Base-by-base conservation (phyloP, 2,888 invertebrate species). In the Linnaemya vulpina region DNA sequence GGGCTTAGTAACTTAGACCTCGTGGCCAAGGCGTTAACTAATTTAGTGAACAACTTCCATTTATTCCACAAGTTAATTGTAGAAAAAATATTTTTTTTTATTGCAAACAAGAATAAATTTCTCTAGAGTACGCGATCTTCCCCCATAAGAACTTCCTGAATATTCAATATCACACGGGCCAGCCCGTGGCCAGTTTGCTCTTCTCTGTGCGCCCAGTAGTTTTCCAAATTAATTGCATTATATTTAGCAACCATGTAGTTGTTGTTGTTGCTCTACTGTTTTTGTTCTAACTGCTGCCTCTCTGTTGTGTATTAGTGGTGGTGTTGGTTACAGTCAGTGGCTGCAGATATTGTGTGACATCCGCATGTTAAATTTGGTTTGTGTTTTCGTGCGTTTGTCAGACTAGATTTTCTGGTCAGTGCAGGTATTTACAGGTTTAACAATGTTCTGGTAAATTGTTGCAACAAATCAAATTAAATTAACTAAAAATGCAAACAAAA, bases 181-280 rank as follows among this genome's bases (percentile, higher is more conserved):
- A 51, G 17, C 30, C 17, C 25, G 0, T 40, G 1, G 20, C 1
- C 11, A 38, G 1, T 13, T 70, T 62, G n/a, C 8, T n/a, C 46
- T n/a, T 3, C 49, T 35, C 79, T 65, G 70, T 11, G 10, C 51
- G 13, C 68, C 58, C 46, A 87, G 82, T 86, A 86, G 87, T 89
- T 89, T 1, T 87, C 73, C 86, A 83, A 77, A 68, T 75, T 89
- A 89, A 89, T 89, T 88, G 87, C 87, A 89, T 89, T 89, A 88
- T 87, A 86, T 40, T 51, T 58, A 84, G 74, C 70, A 63, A 71
- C 74, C 55, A 65, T 43, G 22, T 51, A 53, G 62, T 40, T 78
- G 71, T 63, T 53, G 15, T 63, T 51, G n/a, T 49, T 4, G 30
- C 30, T n/a, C n/a, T n/a, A 30, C 30, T 30, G 30, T 43, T 40